phyloP scores from a whole-genome alignment of 2,797 vertebrate species.

The Urosaurus nigricauda region DNA sequence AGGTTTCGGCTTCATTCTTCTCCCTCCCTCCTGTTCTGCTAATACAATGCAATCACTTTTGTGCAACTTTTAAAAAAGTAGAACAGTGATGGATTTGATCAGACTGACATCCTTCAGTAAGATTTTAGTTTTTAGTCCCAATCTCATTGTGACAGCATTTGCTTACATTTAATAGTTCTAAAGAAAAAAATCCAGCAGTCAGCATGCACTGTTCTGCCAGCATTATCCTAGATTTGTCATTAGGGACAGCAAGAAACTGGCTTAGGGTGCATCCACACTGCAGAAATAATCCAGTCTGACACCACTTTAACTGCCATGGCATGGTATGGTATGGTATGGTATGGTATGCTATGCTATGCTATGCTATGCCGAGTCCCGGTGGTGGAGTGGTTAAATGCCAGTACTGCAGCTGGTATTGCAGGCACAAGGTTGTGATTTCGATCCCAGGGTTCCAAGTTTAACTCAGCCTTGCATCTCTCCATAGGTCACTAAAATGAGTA shows the following conservation, averaged over 20 bases:
- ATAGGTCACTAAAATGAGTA: no score
- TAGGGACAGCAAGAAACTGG: neutral
- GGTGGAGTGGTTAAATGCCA: no score
- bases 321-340: no score
- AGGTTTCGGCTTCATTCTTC: constrained; percentile 40
- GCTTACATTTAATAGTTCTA: neutral
- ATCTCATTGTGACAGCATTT: neutral
- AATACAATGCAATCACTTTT: constrained; percentile 46
- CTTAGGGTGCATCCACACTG: neutral
- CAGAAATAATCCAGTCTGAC: no score
- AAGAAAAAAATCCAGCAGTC: neutral
- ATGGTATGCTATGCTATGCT: no score
- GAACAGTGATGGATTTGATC: constrained; percentile 27
- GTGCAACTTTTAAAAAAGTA: constrained; percentile 21
- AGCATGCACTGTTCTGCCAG: neutral
- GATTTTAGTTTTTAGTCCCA: constrained; percentile 40
- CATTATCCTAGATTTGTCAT: neutral
- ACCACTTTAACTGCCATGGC: no score
- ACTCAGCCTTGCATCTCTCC: no score
- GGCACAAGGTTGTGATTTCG: no score
- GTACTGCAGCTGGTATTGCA: no score
- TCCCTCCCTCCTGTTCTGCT: constrained; percentile 51
- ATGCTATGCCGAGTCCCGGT: no score
- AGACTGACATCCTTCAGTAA: constrained; percentile 46
- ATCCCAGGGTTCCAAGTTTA: no score